These are phyloP conservation scores for Laterallus jamaicensis DNA, from an alignment of 2,113 vertebrate genomes.

Conservation along the genomic window DNA sequence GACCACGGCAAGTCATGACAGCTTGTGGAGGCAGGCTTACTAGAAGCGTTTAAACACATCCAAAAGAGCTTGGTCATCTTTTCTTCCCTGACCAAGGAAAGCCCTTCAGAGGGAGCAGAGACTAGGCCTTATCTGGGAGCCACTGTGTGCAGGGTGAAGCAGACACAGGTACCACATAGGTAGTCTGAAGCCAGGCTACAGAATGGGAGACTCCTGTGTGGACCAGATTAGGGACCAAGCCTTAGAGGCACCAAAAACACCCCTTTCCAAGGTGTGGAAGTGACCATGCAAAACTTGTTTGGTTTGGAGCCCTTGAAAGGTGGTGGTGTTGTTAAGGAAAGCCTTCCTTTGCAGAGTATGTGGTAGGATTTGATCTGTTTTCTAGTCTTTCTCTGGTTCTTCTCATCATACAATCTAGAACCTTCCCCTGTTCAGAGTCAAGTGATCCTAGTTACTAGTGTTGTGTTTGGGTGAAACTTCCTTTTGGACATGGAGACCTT, in stretches of 20 bases:
- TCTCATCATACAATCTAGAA: background rate
- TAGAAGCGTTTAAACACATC: background rate
- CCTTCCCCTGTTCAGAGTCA: background rate
- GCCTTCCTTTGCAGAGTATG: background rate
- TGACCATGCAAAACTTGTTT: background rate
- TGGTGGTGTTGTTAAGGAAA: background rate
- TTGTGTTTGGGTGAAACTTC: background rate
- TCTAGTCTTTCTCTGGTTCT: background rate
- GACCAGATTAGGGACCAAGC: background rate
- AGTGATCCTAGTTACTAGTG: background rate
- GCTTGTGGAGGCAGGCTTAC: background rate
- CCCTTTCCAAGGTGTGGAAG: background rate
- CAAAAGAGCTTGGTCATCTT: background rate
- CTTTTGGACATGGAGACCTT: background rate
- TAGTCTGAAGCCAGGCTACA: background rate
- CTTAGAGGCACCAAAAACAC: background rate
- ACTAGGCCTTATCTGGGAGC: background rate
- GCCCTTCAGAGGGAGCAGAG: rapidly evolving
- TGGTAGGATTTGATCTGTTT: background rate
- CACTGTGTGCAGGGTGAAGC: rapidly evolving
- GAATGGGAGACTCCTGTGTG: background rate
- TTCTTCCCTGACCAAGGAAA: background rate
- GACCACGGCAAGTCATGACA: background rate
- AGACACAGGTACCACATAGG: background rate
- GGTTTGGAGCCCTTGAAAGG: background rate